Conservation (phyloP, 2,797 vertebrate species). For the Sardinella longiceps region DNA sequence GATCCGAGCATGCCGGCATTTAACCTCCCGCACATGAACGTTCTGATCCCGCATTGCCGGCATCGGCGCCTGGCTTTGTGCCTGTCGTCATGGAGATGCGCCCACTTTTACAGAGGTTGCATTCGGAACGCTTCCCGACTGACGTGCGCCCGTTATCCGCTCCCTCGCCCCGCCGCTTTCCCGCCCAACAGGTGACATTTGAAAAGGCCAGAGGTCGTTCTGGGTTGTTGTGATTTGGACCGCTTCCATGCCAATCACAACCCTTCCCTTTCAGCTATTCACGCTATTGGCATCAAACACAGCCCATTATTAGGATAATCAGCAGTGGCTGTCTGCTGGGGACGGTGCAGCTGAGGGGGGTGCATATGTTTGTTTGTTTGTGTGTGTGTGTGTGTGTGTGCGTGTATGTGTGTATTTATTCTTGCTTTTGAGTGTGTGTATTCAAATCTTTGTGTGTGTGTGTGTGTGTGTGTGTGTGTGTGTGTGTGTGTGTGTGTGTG, state of each 20-base stretch:
- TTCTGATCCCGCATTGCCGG: not conserved
- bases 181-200: conserved; percentile 48
- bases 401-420: no score
- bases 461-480: not conserved
- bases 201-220: conserved; percentile 25
- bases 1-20: not conserved
- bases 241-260: not conserved
- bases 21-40: not conserved
- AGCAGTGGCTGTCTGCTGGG: not conserved
- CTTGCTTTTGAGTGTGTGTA: no score
- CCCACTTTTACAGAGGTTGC: conserved; percentile 32
- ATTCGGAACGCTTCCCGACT: not conserved
- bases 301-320: conserved; percentile 72
- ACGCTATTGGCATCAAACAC: not conserved
- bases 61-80: conserved; percentile 13
- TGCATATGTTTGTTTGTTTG: no score
- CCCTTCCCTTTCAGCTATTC: conserved; percentile 44
- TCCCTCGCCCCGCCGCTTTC: not conserved
- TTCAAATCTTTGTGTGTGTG: not conserved
- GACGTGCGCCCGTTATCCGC: not conserved
- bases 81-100: conserved; percentile 41
- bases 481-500: not conserved
- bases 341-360: not conserved
- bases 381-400: no score
- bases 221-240: not conserved